Evolutionary conservation across 2,888 invertebrate genomes (phyloP), one percentile per base, ranked within the genome.

Genomic region (Diarsia mendica): DNA sequence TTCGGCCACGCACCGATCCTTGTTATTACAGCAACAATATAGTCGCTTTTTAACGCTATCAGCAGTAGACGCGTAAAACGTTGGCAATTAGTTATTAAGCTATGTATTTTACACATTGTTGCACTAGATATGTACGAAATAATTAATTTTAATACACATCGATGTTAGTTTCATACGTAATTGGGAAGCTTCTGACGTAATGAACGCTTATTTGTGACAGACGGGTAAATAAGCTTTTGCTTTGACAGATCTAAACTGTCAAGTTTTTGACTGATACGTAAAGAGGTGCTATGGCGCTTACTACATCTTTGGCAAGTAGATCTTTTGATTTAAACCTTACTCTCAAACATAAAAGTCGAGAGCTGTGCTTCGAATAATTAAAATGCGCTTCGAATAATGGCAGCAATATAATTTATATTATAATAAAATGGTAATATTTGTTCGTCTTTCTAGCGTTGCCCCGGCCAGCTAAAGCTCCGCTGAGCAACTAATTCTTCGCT

Each of bases 151-250:
- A 55, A 72, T 80, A 76, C 87, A 88, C 89, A 78, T 84, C 51
- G 87, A 76, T 90, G 91, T 92, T 91, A 92, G 89, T 90, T 91
- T 91, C 77, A 77, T 90, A 83, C 82, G 75, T 87, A 88, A 83
- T 89, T 88, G 82, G 82, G 82, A 84, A 86, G 84, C 89, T 89
- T 86, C 83, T 83, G 85, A 79, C 85, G 84, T 88, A 85, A 89
- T 83, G 85, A 88, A 90, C 86, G 88, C 88, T 88, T 82, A 75
- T 82, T 73, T 72, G 44, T 44, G 55, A 80, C 68, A 67, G 20
- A 64, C n/a, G 23, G 9, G n/a, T n/a, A 15, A 44, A 51, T n/a
- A 53, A 69, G 81, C 75, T 82, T 84, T 72, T 46, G 76, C 76
- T 80, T 84, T 60, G 13, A 72, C 72, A 46, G 1, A 23, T 53